These are phyloP conservation scores for Riptortus pedestris DNA, from an alignment of 1,140 invertebrate genomes.

Conservation along the genomic window DNA sequence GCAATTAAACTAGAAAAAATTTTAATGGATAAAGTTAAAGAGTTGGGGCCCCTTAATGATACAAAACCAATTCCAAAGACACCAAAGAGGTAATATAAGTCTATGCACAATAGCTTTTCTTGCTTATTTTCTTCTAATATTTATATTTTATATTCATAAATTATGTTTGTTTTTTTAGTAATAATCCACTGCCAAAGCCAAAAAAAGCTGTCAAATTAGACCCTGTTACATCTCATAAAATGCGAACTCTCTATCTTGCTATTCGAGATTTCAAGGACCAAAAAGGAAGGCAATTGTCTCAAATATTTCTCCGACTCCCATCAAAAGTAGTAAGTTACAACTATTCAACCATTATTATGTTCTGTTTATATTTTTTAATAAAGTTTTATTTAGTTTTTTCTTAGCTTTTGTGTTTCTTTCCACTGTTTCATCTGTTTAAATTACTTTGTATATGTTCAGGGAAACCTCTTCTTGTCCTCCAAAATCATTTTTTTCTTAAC, in stretches of 20 bases:
- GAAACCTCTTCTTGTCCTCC: too few relatives aligned
- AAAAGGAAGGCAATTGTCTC: slow-evolving; percentile 72
- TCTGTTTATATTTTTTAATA: slow-evolving; percentile 3
- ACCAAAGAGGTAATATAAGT: slow-evolving; percentile 40
- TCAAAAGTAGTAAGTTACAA: slow-evolving; percentile 60
- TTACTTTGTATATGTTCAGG: too few relatives aligned
- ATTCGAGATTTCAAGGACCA: slow-evolving; percentile 81
- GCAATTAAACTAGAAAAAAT: slow-evolving; percentile 78
- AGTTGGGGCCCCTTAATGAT: slow-evolving; percentile 48
- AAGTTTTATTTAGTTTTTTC: too few relatives aligned
- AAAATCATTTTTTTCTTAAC: too few relatives aligned
- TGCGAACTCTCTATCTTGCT: slow-evolving; percentile 79
- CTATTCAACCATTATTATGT: background rate
- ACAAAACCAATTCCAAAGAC: slow-evolving; percentile 27
- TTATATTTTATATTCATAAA: too few relatives aligned
- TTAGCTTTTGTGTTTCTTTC: too few relatives aligned
- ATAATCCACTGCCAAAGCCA: background rate
- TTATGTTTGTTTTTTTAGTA: background rate
- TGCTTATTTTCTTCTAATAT: too few relatives aligned
- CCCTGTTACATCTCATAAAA: slow-evolving; percentile 41
- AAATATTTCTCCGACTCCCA: slow-evolving; percentile 91
- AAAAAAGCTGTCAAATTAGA: slow-evolving; percentile 11
- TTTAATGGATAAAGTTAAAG: slow-evolving; percentile 71
- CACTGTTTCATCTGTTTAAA: too few relatives aligned
- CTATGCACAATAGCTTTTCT: too few relatives aligned